Percentiles rank a stretch among this genome's conserved stretches.
Evolutionary conservation across 2,113 vertebrate species (phyloP).

Genomic region (Nycticryphes semicollaris): DNA sequence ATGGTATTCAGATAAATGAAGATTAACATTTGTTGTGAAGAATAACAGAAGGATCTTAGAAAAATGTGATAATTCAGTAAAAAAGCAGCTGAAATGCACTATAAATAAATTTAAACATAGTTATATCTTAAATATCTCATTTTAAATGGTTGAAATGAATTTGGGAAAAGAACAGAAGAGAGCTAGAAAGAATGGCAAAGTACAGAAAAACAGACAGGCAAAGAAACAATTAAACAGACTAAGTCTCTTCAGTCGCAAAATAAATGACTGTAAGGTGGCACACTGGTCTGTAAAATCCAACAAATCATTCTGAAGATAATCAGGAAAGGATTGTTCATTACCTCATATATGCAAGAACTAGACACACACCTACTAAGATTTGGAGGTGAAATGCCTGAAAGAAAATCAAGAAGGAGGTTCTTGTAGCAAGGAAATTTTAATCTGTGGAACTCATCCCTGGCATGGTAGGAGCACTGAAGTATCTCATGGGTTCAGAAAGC

Average conservation of each 20-base stretch:
- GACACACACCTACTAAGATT: fast-evolving
- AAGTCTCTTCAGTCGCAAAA: background rate
- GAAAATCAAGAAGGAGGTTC: fast-evolving
- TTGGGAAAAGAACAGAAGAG: background rate
- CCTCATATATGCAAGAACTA: background rate
- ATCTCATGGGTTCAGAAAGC: background rate
- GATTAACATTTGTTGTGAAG: background rate
- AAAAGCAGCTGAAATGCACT: background rate
- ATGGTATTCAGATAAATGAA: background rate
- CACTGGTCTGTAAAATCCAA: background rate
- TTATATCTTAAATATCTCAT: background rate
- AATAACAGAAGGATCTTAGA: background rate
- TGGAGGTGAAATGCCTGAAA: background rate
- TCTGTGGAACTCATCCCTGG: background rate
- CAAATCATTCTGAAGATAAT: background rate
- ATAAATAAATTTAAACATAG: background rate
- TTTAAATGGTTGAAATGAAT: background rate
- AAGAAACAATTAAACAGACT: background rate
- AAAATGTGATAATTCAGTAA: background rate
- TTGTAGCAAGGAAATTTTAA: background rate
- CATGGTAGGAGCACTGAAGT: background rate
- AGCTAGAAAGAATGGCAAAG: background rate
- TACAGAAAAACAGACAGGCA: background rate
- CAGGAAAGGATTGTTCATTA: background rate
- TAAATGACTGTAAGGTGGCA: background rate